A percentile compares a stretch with the other conserved stretches of the same genome.
Evolutionary conservation across 2,113 vertebrate species (phyloP).

Genomic region (Hyperopisus bebe): DNA sequence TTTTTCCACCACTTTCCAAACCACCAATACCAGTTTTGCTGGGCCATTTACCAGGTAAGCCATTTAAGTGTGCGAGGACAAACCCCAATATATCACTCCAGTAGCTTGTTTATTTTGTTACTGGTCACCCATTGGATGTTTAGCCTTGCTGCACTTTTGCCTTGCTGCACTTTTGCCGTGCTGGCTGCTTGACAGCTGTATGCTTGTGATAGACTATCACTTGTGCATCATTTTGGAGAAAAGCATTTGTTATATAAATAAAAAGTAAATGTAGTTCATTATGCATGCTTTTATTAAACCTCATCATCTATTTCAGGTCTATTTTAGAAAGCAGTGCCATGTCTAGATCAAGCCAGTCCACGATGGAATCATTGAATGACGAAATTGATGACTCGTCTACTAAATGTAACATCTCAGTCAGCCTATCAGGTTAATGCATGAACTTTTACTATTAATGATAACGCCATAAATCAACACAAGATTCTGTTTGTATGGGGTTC

Average conservation of each 20-base stretch:
- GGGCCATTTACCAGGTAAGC: conserved; percentile 68
- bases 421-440: conserved; percentile 59
- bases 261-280: background rate
- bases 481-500: background rate
- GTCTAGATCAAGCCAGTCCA: conserved; percentile 58
- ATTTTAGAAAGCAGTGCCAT: conserved; percentile 58
- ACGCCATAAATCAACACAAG: background rate
- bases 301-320: conserved; percentile 53
- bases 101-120: background rate
- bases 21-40: conserved; percentile 49
- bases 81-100: background rate
- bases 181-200: background rate
- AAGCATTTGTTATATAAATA: background rate
- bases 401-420: conserved; percentile 43
- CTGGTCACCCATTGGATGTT: background rate
- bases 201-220: background rate
- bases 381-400: conserved; percentile 57
- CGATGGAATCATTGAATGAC: conserved; percentile 48
- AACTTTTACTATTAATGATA: background rate
- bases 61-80: background rate
- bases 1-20: conserved; percentile 51
- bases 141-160: background rate
- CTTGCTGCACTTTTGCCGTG: too few species aligned
- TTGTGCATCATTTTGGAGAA: background rate
- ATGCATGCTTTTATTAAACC: background rate